A percentile compares a stretch with the other conserved stretches of the same genome.
Evolutionary conservation across 2,888 invertebrate species (phyloP).

Genomic region (Hydrotaea diabolus): DNA sequence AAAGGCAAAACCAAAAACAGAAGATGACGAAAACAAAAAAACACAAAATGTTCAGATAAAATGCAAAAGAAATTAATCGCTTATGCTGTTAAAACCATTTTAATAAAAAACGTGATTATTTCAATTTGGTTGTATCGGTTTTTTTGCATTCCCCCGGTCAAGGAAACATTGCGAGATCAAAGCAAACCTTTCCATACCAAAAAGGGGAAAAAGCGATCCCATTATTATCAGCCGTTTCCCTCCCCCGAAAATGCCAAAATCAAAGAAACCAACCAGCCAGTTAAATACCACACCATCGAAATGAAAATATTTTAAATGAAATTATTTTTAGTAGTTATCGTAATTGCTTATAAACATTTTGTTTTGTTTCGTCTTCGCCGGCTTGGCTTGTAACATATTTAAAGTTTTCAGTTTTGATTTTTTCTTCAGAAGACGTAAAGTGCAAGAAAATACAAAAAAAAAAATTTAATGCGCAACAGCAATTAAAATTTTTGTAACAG

Average conservation of each 20-base stretch:
- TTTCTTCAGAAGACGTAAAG: not conserved
- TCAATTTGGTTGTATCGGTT: not conserved
- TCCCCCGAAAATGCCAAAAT: not conserved
- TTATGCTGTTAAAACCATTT: conserved; percentile 38
- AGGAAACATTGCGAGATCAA: conserved; percentile 34
- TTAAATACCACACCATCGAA: too few species aligned
- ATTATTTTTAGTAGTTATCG: conserved; percentile 38
- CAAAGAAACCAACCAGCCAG: too few species aligned
- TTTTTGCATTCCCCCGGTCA: conserved; percentile 47
- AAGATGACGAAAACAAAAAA: conserved; percentile 16
- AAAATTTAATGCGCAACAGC: conserved; percentile 13
- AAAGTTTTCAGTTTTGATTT: too few species aligned
- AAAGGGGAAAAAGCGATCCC: too few species aligned
- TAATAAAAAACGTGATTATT: conserved; percentile 56
- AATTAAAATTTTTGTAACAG: conserved; percentile 43
- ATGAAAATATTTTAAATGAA: conserved; percentile 31
- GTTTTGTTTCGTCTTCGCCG: conserved; percentile 7
- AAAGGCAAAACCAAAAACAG: not conserved
- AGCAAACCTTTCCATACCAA: not conserved
- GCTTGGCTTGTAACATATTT: too few species aligned
- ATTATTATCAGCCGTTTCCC: not conserved
- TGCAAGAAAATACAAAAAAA: not conserved
- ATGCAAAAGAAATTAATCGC: conserved; percentile 60
- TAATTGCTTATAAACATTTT: too few species aligned
- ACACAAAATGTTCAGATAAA: too few species aligned